Evolutionary conservation across 2,113 vertebrate species (phyloP).

Genomic region (Empidonax alnorum): DNA sequence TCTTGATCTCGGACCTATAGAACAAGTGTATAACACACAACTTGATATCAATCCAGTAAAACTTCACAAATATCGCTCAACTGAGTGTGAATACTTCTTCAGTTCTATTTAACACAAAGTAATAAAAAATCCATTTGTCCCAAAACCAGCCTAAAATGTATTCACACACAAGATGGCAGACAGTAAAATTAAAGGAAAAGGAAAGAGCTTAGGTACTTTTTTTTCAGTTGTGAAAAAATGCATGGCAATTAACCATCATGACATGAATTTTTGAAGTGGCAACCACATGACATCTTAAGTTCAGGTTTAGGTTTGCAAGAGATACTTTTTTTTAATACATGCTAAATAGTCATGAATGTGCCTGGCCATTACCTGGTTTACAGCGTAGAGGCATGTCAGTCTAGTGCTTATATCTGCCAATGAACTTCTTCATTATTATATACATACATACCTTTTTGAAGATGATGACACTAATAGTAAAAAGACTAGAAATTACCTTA

Average conservation of each 20-base stretch:
- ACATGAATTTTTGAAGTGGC: not conserved
- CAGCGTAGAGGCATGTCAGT: not conserved
- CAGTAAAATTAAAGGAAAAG: not conserved
- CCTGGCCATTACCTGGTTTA: not conserved
- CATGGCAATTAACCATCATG: not conserved
- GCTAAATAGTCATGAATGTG: not conserved
- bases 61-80: not conserved
- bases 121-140: not conserved
- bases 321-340: not conserved
- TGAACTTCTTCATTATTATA: not conserved
- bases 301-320: not conserved
- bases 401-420: not conserved
- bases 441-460: not conserved
- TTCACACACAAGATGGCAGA: fast-evolving
- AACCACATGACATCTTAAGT: not conserved
- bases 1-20: slow-evolving; percentile 95
- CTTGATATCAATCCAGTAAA: not conserved
- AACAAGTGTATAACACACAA: not conserved
- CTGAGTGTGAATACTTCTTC: not conserved
- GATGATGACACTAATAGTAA: not conserved
- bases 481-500: not conserved
- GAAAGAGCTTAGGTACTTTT: not conserved
- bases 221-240: not conserved
- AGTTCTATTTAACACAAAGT: not conserved
- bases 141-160: not conserved